These are phyloP conservation scores for Sorex maritimensis DNA, from an alignment of 2,797 vertebrate species.

Conservation along the genomic window DNA sequence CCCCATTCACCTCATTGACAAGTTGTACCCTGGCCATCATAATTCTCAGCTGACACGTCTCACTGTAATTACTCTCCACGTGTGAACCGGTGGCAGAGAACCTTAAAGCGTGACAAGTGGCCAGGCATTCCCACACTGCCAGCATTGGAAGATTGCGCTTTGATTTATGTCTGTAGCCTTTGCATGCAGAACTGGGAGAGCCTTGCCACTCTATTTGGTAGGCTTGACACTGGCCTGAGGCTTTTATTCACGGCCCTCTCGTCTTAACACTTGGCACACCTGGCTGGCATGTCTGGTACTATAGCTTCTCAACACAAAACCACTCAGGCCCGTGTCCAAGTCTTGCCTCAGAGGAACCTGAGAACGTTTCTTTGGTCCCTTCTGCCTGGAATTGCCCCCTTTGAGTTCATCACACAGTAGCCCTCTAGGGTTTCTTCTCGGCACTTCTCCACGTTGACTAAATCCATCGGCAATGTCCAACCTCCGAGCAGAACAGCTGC, in stretches of 20 bases:
- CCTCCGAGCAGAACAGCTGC: neutral
- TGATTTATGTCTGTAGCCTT: slow-evolving; percentile 77
- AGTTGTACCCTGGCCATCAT: neutral
- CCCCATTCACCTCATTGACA: neutral
- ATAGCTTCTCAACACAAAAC: neutral
- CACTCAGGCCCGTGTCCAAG: neutral
- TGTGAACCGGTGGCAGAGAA: neutral
- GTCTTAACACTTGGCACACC: neutral
- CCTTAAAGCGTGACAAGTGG: slow-evolving; percentile 61
- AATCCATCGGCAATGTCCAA: rapidly evolving
- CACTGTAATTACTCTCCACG: slow-evolving; percentile 27
- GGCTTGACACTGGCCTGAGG: slow-evolving; percentile 67
- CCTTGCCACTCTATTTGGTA: slow-evolving; percentile 69
- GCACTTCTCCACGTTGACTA: neutral
- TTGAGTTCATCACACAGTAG: neutral
- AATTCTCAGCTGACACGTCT: slow-evolving; percentile 18
- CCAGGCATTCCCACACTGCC: neutral
- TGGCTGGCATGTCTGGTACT: slow-evolving; percentile 23
- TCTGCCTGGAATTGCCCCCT: neutral
- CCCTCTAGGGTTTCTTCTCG: neutral
- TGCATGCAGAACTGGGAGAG: slow-evolving; percentile 53
- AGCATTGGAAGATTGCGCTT: slow-evolving; percentile 51
- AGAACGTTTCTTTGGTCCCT: neutral
- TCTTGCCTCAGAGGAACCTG: slow-evolving; percentile 40
- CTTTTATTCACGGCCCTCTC: slow-evolving; percentile 48